phyloP scores from a whole-genome alignment of 2,888 invertebrate genomes.

The Nasonovia ribisnigri region DNA sequence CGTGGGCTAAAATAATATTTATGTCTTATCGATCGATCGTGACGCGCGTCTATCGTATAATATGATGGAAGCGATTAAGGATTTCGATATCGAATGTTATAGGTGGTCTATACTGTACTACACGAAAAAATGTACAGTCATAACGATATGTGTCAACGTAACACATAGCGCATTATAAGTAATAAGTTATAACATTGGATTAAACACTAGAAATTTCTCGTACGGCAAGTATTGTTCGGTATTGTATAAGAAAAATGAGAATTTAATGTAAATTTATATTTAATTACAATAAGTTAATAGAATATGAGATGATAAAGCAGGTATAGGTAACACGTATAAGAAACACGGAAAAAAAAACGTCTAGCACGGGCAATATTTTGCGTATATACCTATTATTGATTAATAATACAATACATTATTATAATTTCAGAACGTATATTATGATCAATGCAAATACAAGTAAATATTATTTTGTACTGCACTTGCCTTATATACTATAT shows the following conservation, averaged over 20 bases:
- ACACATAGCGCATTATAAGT: neutral
- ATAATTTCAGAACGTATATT: neutral
- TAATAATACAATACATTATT: neutral
- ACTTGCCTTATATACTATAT: neutral
- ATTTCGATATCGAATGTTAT: neutral
- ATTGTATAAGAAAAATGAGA: neutral
- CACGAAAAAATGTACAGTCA: neutral
- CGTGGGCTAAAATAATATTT: neutral
- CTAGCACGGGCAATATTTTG: neutral
- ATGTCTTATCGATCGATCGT: neutral
- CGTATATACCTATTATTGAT: neutral
- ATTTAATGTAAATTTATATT: neutral
- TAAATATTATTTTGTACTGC: neutral
- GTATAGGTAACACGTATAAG: neutral
- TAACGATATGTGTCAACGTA: neutral
- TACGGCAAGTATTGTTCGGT: neutral
- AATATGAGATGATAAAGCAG: neutral
- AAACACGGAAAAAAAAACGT: neutral
- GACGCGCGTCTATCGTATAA: neutral
- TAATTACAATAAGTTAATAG: neutral
- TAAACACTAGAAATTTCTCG: neutral
- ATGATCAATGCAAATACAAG: neutral
- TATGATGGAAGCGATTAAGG: too few species aligned
- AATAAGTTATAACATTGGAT: neutral
- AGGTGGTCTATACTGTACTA: neutral